Conservation (phyloP, 2,888 invertebrate species). For the Pachymerium ferrugineum region DNA sequence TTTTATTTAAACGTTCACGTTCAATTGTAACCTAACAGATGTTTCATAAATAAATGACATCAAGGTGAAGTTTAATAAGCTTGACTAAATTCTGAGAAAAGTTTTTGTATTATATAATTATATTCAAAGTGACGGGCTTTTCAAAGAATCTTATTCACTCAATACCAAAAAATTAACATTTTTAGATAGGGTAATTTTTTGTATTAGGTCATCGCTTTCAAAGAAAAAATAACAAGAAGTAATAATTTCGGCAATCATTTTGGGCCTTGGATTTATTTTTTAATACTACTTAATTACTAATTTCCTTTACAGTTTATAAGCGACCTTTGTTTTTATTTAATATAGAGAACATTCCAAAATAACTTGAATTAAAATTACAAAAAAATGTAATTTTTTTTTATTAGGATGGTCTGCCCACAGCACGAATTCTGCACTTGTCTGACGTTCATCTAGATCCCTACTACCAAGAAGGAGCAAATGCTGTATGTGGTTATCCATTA, state of each 20-base stretch:
- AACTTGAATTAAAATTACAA: neutral
- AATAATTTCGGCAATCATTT: neutral
- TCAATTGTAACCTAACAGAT: too few species aligned
- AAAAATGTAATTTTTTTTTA: slow-evolving; percentile 37
- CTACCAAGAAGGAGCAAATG: slow-evolving; percentile 77
- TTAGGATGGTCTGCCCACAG: slow-evolving; percentile 59
- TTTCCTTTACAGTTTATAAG: neutral
- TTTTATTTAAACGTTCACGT: too few species aligned
- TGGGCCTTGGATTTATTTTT: neutral
- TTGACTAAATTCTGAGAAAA: too few species aligned
- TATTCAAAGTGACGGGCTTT: too few species aligned
- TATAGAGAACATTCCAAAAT: neutral
- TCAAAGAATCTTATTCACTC: too few species aligned
- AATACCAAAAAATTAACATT: too few species aligned
- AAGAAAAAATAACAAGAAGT: neutral
- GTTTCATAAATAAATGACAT: too few species aligned
- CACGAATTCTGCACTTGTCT: slow-evolving; percentile 91
- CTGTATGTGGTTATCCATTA: slow-evolving; percentile 87
- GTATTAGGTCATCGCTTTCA: neutral
- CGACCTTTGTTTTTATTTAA: neutral
- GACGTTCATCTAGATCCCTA: slow-evolving; percentile 95
- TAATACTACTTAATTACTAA: neutral
- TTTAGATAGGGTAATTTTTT: neutral
- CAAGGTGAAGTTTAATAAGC: too few species aligned
- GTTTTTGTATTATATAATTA: too few species aligned